These are phyloP conservation scores for Cettia cetti DNA, from an alignment of 2,113 vertebrate genomes.

Conservation along the genomic window DNA sequence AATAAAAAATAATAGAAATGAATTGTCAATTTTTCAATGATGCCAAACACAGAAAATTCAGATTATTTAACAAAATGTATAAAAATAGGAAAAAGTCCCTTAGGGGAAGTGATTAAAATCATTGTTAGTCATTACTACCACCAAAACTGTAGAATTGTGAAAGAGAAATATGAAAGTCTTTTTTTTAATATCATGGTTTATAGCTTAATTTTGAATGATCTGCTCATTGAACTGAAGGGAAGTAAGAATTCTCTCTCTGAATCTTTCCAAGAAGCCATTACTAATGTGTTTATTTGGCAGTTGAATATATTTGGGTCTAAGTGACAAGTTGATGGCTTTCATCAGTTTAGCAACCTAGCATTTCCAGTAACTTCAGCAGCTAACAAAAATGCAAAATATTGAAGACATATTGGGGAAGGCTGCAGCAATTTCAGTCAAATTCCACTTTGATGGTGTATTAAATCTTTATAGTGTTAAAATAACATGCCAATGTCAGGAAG, in stretches of 20 bases:
- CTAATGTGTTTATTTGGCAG: neutral
- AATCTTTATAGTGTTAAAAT: neutral
- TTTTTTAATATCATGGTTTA: neutral
- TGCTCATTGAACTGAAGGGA: neutral
- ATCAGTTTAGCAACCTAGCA: neutral
- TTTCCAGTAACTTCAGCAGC: neutral
- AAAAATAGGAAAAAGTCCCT: neutral
- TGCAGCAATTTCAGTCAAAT: neutral
- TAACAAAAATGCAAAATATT: neutral
- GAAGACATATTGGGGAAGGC: neutral
- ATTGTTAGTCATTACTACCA: neutral
- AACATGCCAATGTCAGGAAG: neutral
- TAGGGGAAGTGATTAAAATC: neutral
- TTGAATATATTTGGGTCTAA: neutral
- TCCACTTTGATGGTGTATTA: neutral
- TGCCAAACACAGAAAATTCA: neutral
- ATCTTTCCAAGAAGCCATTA: neutral
- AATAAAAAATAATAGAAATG: fast-evolving
- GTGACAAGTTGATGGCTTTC: neutral
- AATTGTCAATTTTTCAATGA: neutral
- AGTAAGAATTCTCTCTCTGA: neutral
- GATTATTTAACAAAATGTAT: neutral
- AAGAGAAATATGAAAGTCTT: neutral
- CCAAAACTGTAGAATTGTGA: neutral
- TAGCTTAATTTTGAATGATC: neutral